These are phyloP conservation scores for Ectobius pallidus DNA, from an alignment of 2,888 invertebrate species.

Conservation along the genomic window DNA sequence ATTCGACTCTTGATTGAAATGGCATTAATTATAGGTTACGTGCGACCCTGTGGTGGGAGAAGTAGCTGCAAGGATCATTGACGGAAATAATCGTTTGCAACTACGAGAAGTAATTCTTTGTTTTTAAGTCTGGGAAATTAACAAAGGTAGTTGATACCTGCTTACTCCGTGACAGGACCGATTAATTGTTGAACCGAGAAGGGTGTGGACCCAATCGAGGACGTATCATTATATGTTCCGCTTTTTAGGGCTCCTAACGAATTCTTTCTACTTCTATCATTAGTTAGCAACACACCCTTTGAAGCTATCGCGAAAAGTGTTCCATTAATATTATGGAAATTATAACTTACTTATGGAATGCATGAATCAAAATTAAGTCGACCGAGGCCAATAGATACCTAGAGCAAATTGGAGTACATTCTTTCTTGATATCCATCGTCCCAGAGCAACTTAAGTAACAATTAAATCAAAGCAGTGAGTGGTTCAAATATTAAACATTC, in stretches of 20 bases:
- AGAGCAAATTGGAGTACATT: no score
- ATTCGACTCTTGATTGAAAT: conserved; percentile 37
- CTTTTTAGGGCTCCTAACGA: background rate
- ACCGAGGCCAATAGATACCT: no score
- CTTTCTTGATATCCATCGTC: no score
- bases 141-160: conserved; percentile 8
- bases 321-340: no score
- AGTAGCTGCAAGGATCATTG: background rate
- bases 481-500: no score
- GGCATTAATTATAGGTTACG: conserved; percentile 37
- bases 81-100: background rate
- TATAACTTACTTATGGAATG: no score
- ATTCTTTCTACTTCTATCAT: background rate
- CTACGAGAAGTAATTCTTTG: conserved; percentile 5
- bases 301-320: no score
- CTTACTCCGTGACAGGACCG: conserved; percentile 12
- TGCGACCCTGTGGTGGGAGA: background rate
- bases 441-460: no score
- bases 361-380: no score
- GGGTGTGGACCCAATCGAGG: conserved; percentile 23
- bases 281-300: background rate
- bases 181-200: conserved; percentile 22
- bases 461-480: no score
- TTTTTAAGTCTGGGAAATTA: background rate
- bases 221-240: conserved; percentile 17